Evolutionary conservation across 2,888 invertebrate genomes (phyloP).

Genomic region (Prosopocoilus inquinatus): DNA sequence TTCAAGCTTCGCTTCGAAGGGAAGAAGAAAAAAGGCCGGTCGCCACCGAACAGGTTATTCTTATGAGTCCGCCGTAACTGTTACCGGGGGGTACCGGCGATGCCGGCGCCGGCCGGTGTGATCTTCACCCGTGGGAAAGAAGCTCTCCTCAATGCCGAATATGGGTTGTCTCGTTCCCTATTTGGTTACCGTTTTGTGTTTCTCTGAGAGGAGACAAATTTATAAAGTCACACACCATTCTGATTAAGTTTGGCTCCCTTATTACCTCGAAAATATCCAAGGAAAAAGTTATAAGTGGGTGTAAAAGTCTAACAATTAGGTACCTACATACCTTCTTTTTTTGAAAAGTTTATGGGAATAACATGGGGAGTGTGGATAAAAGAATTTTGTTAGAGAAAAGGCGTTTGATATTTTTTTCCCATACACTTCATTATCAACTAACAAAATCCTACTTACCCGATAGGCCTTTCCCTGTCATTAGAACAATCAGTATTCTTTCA

Average conservation of each 20-base stretch:
- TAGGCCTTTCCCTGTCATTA: too few species aligned
- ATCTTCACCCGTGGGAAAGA: conserved; percentile 11
- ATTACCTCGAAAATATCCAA: not conserved
- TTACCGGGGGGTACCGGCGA: not conserved
- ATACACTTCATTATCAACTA: too few species aligned
- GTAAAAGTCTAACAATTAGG: too few species aligned
- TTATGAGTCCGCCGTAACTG: not conserved
- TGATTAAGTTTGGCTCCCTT: not conserved
- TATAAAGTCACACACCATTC: not conserved
- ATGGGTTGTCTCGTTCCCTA: conserved; percentile 27
- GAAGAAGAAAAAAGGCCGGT: too few species aligned
- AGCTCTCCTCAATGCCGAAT: conserved; percentile 19
- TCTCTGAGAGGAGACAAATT: conserved; percentile 7
- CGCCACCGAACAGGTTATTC: not conserved
- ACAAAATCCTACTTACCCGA: too few species aligned
- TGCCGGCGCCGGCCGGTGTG: not conserved
- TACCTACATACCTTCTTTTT: too few species aligned
- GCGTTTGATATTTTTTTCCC: too few species aligned
- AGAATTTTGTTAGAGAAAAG: too few species aligned
- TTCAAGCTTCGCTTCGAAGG: not conserved
- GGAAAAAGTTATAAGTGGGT: too few species aligned
- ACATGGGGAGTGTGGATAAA: too few species aligned
- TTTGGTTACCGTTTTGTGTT: conserved; percentile 18
- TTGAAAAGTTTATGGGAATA: too few species aligned
- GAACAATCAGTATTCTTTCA: too few species aligned